A percentile compares a stretch with the other conserved stretches of the same genome.
phyloP scores from a whole-genome alignment of 2,888 invertebrate species.

The Eupithecia subfuscata region DNA sequence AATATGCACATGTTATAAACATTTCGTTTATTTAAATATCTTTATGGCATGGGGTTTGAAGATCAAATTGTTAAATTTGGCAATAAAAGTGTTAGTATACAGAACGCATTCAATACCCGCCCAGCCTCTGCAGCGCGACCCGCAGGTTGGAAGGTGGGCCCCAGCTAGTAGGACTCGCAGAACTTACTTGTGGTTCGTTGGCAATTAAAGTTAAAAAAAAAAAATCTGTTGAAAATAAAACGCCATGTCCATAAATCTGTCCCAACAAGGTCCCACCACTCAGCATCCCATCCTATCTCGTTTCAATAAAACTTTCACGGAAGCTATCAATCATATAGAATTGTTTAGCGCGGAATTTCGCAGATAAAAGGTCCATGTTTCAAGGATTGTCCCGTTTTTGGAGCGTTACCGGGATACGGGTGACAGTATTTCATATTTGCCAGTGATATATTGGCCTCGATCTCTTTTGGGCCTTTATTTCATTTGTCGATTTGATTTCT shows the following conservation, averaged over 20 bases:
- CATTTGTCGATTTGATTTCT: slow-evolving; percentile 9
- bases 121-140: background rate
- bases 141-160: background rate
- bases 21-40: too few species aligned
- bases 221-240: slow-evolving; percentile 15
- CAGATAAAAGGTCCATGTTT: slow-evolving; percentile 49
- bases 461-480: slow-evolving; percentile 9
- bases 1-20: too few species aligned
- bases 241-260: slow-evolving; percentile 28
- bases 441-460: slow-evolving; percentile 5
- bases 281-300: slow-evolving; percentile 37
- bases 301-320: slow-evolving; percentile 45
- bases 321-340: slow-evolving; percentile 46
- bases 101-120: background rate
- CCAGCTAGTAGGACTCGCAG: background rate
- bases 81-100: too few species aligned
- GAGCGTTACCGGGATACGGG: slow-evolving; percentile 18
- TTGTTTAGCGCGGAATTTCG: slow-evolving; percentile 40
- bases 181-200: background rate
- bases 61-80: too few species aligned
- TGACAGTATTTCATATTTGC: slow-evolving; percentile 19
- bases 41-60: too few species aligned
- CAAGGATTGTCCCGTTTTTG: slow-evolving; percentile 38
- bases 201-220: background rate
- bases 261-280: slow-evolving; percentile 30